A percentile compares a stretch with the other conserved stretches of the same genome.
Evolutionary conservation across 2,113 vertebrate species (phyloP).

Genomic region (Hippocampus zosterae): DNA sequence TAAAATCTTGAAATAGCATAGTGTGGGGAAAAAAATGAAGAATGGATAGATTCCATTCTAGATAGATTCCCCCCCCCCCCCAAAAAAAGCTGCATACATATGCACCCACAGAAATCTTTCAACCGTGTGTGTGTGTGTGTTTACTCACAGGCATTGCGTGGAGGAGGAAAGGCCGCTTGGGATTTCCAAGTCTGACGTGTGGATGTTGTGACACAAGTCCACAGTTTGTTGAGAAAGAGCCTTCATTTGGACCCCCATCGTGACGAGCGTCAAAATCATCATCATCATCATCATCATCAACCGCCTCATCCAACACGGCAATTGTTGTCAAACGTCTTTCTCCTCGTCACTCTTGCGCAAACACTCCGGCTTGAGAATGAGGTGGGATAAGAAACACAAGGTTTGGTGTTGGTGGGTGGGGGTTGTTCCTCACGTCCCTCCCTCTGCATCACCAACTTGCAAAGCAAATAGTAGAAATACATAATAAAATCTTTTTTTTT

Average conservation of each 20-base stretch:
- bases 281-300: constrained; percentile 9
- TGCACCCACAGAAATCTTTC: too few relatives aligned
- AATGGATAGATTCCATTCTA: too few relatives aligned
- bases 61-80: too few relatives aligned
- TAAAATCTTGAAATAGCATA: too few relatives aligned
- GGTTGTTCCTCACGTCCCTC: neutral
- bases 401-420: neutral
- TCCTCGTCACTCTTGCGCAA: neutral
- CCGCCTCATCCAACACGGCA: neutral
- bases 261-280: neutral
- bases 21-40: too few relatives aligned
- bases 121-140: neutral
- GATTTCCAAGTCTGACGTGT: constrained; percentile 30
- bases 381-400: neutral
- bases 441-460: neutral
- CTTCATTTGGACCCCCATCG: neutral
- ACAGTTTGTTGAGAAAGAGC: constrained; percentile 14
- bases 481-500: neutral
- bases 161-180: constrained; percentile 51
- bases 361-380: neutral
- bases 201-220: constrained; percentile 14
- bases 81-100: too few relatives aligned
- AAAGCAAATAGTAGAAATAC: neutral
- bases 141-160: constrained; percentile 66
- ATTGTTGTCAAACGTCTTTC: neutral